These are phyloP conservation scores for Volucella inanis DNA, from an alignment of 2,888 invertebrate species.

Conservation along the genomic window DNA sequence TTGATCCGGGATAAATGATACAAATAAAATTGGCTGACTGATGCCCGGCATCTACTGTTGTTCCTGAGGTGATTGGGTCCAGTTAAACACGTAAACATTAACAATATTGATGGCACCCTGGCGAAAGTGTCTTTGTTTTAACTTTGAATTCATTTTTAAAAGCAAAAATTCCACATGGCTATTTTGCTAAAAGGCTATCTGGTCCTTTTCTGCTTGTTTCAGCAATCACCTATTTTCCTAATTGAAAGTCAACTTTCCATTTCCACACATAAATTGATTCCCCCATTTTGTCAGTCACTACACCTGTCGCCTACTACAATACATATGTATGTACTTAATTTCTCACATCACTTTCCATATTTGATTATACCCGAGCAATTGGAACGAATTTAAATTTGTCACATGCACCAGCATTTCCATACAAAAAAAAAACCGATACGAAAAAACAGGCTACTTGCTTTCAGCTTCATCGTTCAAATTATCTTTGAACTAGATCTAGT, in stretches of 20 bases:
- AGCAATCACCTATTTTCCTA: background rate
- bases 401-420: constrained; percentile 28
- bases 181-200: too few relatives aligned
- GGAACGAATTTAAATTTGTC: constrained; percentile 65
- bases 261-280: constrained; percentile 34
- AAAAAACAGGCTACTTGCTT: constrained; percentile 2
- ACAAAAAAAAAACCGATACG: constrained; percentile 1
- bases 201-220: background rate
- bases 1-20: too few relatives aligned
- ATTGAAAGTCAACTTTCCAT: constrained; percentile 30
- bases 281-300: constrained; percentile 3
- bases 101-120: too few relatives aligned
- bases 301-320: constrained; percentile 52
- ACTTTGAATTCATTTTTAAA: too few relatives aligned
- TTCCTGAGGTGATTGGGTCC: too few relatives aligned
- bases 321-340: constrained; percentile 2
- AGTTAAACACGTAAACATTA: too few relatives aligned
- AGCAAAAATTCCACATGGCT: too few relatives aligned
- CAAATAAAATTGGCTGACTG: too few relatives aligned
- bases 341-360: constrained; percentile 51
- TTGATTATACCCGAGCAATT: constrained; percentile 28
- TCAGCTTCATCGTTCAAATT: constrained; percentile 40
- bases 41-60: too few relatives aligned
- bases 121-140: too few relatives aligned
- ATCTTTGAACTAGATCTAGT: constrained; percentile 70